phyloP scores from a whole-genome alignment of 2,888 invertebrate genomes.

The Reticulitermes lucifugus region DNA sequence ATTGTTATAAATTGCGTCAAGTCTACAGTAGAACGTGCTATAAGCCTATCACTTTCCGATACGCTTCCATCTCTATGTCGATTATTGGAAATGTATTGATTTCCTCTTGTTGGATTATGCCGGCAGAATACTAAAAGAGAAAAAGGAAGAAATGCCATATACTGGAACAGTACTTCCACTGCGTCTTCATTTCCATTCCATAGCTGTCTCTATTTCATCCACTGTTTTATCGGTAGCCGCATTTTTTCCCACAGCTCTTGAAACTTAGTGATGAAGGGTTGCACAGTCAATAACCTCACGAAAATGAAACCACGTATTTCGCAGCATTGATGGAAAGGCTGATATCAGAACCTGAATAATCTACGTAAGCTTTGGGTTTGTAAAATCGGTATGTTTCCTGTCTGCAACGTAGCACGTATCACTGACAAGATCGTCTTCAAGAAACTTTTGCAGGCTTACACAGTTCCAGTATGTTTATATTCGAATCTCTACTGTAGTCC shows the following conservation, averaged over 20 bases:
- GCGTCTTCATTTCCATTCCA: slow-evolving; percentile 5
- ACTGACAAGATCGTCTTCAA: neutral
- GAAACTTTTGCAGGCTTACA: neutral
- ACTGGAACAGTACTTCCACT: neutral
- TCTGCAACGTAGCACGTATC: neutral
- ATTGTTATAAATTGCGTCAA: slow-evolving; percentile 16
- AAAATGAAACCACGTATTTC: neutral
- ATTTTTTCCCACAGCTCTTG: neutral
- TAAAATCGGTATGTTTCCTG: neutral
- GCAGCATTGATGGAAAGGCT: neutral
- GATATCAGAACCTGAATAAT: slow-evolving; percentile 17
- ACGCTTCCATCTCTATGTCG: neutral
- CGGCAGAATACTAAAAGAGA: slow-evolving; percentile 8
- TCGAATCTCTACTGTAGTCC: no score
- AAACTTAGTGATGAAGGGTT: neutral
- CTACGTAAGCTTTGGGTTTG: neutral
- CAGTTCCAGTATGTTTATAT: neutral
- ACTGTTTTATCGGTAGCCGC: slow-evolving; percentile 18
- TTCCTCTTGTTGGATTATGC: neutral
- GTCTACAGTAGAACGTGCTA: neutral
- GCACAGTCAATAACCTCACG: neutral
- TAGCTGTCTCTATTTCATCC: neutral
- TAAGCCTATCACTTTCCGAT: slow-evolving; percentile 11
- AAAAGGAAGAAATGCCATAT: neutral
- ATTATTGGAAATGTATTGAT: slow-evolving; percentile 21